phyloP scores from a whole-genome alignment of 2,113 vertebrate genomes.

The Trichomycterus rosablanca region DNA sequence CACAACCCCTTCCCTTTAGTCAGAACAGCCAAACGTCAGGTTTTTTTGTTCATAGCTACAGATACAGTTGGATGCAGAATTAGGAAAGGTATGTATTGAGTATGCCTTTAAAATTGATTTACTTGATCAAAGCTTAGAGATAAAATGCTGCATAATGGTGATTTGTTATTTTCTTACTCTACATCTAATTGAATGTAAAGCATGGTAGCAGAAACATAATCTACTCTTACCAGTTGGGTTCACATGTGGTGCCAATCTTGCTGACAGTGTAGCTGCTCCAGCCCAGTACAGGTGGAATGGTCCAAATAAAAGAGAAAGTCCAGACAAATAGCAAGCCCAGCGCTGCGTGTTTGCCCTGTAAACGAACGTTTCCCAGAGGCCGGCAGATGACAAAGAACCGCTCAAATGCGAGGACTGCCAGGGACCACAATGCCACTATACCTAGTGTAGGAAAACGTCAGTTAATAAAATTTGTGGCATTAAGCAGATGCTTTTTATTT shows the following conservation, averaged over 20 bases:
- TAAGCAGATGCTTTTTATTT: too few species aligned
- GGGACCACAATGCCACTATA: conserved; percentile 83
- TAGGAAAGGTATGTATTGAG: too few species aligned
- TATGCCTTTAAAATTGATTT: too few species aligned
- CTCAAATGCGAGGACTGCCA: conserved; percentile 81
- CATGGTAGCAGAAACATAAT: neutral
- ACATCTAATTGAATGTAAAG: neutral
- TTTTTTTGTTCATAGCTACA: too few species aligned
- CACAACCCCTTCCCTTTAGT: too few species aligned
- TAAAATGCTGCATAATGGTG: too few species aligned
- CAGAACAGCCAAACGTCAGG: too few species aligned
- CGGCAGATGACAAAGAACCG: conserved; percentile 78
- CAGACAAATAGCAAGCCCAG: conserved; percentile 80
- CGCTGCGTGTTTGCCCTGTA: conserved; percentile 68
- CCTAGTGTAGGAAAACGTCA: conserved; percentile 55
- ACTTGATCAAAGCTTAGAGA: too few species aligned
- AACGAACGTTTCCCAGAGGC: conserved; percentile 66
- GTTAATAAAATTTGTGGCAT: neutral
- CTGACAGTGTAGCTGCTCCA: conserved; percentile 89
- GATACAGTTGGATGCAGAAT: too few species aligned
- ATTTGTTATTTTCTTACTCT: neutral
- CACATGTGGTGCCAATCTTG: conserved; percentile 88
- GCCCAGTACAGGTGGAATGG: conserved; percentile 78
- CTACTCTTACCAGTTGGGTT: conserved; percentile 82
- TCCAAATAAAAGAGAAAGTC: conserved; percentile 85